Conservation (phyloP, 64 coral and sea anemone genomes). For the Pocillopora verrucosa region DNA sequence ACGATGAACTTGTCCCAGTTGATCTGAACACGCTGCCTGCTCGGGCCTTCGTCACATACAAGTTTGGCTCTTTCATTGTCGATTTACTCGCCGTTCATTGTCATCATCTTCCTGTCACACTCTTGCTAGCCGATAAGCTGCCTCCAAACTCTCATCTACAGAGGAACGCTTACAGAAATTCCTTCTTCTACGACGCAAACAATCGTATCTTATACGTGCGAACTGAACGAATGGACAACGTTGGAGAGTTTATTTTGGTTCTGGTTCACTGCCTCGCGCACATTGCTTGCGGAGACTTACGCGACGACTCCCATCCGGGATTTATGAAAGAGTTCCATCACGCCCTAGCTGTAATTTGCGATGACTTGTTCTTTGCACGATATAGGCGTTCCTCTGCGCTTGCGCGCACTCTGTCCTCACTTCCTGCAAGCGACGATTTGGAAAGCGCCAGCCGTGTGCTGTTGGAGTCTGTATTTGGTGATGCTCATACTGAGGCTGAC, state of each 20-base stretch:
- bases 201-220: conserved; percentile 94
- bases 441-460: conserved; percentile 66
- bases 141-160: conserved; percentile 80
- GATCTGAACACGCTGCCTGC: conserved; percentile 85
- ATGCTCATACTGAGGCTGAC: conserved; percentile 73
- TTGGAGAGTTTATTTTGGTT: conserved; percentile 92
- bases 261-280: conserved; percentile 93
- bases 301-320: conserved; percentile 89
- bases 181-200: conserved; percentile 93
- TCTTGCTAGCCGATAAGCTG: conserved; percentile 86
- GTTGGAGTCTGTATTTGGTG: conserved; percentile 75
- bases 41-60: conserved; percentile 88
- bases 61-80: conserved; percentile 93
- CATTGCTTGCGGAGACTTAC: conserved; percentile 82
- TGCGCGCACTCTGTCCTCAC: conserved; percentile 61
- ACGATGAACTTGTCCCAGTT: conserved; percentile 91
- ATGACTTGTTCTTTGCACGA: conserved; percentile 97
- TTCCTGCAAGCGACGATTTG: conserved; percentile 53
- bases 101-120: conserved; percentile 86
- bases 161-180: conserved; percentile 93
- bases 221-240: conserved; percentile 84
- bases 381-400: conserved; percentile 87
- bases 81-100: conserved; percentile 93
- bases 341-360: conserved; percentile 83
- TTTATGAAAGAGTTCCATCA: conserved; percentile 98